Percentiles rank a stretch among this genome's conserved stretches.
These are phyloP conservation scores for Bicyclus anynana DNA, from an alignment of 1,140 invertebrate species.

Conservation along the genomic window DNA sequence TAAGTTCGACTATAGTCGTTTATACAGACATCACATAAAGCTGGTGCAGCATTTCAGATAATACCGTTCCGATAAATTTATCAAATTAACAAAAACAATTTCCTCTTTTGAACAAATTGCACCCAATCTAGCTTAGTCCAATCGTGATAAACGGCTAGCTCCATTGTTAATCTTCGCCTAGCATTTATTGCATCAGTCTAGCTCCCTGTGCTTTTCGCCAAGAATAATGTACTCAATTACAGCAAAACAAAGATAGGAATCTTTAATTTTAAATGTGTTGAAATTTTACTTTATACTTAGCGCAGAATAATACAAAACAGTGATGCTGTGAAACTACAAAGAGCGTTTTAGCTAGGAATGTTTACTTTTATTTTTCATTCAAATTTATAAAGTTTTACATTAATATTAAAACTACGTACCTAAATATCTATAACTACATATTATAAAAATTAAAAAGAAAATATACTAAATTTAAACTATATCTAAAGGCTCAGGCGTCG, in stretches of 20 bases:
- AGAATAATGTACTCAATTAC: slow-evolving; percentile 26
- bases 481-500: too few relatives aligned
- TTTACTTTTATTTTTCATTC: too few relatives aligned
- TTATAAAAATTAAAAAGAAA: too few relatives aligned
- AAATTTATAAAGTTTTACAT: too few relatives aligned
- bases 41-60: too few relatives aligned
- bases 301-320: neutral
- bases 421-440: too few relatives aligned
- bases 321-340: too few relatives aligned
- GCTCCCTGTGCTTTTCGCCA: slow-evolving; percentile 12
- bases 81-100: neutral
- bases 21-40: too few relatives aligned
- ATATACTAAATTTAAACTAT: too few relatives aligned
- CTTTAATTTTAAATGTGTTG: slow-evolving; percentile 21
- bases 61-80: neutral
- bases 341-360: too few relatives aligned
- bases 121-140: slow-evolving; percentile 11
- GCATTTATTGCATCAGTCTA: slow-evolving; percentile 23
- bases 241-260: slow-evolving; percentile 21
- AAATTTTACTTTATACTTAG: neutral
- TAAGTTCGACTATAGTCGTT: too few relatives aligned
- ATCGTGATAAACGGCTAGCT: slow-evolving; percentile 16
- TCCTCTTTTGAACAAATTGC: neutral
- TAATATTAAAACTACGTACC: too few relatives aligned
- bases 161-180: slow-evolving; percentile 23